phyloP scores from a whole-genome alignment of 2,113 vertebrate genomes.

The Synchiropus splendidus region DNA sequence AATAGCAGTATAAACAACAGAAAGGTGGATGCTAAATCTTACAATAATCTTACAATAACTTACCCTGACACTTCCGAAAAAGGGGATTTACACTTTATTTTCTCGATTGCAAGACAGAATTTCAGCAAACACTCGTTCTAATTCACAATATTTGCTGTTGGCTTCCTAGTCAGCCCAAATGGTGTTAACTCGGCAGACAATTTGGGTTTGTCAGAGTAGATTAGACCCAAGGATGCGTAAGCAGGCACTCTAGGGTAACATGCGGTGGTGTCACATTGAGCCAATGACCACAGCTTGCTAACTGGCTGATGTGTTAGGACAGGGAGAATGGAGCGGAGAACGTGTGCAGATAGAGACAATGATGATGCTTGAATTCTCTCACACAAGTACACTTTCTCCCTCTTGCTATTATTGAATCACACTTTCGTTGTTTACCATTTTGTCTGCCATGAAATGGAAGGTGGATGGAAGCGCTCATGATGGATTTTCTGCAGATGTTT shows the following conservation, averaged over 20 bases:
- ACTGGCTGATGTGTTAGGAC: constrained; percentile 36
- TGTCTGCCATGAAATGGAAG: constrained; percentile 6
- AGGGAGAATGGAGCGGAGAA: constrained; percentile 33
- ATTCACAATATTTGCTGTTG: constrained; percentile 21
- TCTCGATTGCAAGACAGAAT: too few relatives aligned
- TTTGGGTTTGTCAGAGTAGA: constrained; percentile 54
- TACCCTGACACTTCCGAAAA: too few relatives aligned
- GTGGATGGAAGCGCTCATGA: too few relatives aligned
- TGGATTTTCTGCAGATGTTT: too few relatives aligned
- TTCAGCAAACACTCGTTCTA: too few relatives aligned
- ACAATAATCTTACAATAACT: too few relatives aligned
- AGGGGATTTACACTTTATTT: too few relatives aligned
- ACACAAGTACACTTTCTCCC: constrained; percentile 20
- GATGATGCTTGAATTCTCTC: constrained; percentile 42
- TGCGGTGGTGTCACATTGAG: constrained; percentile 35
- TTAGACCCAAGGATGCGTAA: constrained; percentile 46
- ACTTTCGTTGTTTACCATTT: constrained; percentile 2
- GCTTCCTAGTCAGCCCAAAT: constrained; percentile 42
- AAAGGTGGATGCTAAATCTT: too few relatives aligned
- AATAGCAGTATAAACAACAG: too few relatives aligned
- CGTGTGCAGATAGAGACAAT: constrained; percentile 28
- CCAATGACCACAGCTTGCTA: constrained; percentile 34
- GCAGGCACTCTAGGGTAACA: constrained; percentile 44
- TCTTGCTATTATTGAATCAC: constrained; percentile 14
- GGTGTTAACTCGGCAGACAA: constrained; percentile 47